Base-by-base conservation (phyloP, 2,113 vertebrate species). In the Clarias gariepinus region DNA sequence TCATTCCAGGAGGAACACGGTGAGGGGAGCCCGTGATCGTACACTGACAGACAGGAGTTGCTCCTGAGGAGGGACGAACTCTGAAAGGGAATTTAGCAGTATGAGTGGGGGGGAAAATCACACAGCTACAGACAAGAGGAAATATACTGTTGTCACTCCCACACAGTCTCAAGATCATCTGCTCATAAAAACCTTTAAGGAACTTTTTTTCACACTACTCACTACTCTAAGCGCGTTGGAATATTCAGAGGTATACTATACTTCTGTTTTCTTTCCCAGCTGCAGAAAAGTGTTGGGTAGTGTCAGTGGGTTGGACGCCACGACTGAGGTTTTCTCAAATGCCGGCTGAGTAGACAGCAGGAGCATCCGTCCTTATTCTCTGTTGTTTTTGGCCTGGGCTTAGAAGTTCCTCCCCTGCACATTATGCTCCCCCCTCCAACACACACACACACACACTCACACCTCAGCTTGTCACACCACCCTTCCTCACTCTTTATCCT, bases 1-100 rank as follows among this genome's bases (percentile, higher is more conserved):
- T 90, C 89, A 64, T 95, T 98, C 96, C 97, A 97, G 97, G 96
- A 97, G 96, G 93, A 97, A 96, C 95, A 97, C 89, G 94, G 93
- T 90, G 90, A 90, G 89, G 95, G 93, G 92, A 91, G 93, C 93
- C 95, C 93, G 93, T 93, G 92, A 95, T 95, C 95, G 93, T 95
- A 89, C 83, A 92, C 93, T 96, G 95, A 96, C 95, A 96, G 95
- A 96, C 93, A 93, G 94, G 92, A 95, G 95, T 94, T 86, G 92
- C 93, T 95, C 93, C 79, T 57, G n/a, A 87, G 90, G 88, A 61
- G 91, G 86, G 91, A 93, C 88, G 89, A 90, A 90, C 91, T 92
- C 77, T 81, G 92, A 91, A 94, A 92, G 93, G 93, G 93, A 93
- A 88, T 85, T 88, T 85, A 86, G 90, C 92, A 90, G 87, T 88